Percentiles rank a stretch among this genome's conserved stretches.
phyloP scores from a whole-genome alignment of 2,888 invertebrate genomes.

The Sesia bembeciformis region DNA sequence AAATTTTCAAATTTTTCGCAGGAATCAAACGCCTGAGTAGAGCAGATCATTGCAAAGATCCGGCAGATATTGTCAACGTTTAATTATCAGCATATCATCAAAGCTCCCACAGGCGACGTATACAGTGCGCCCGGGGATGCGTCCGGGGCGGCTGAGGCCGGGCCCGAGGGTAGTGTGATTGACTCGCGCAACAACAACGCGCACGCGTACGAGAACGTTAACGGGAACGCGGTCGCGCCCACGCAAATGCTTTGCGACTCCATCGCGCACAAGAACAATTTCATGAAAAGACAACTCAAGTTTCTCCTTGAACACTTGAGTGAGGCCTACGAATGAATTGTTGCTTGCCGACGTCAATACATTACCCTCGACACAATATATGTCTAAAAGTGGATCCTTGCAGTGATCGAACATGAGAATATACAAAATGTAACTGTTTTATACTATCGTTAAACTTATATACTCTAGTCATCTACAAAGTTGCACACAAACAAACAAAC shows the following conservation, averaged over 20 bases:
- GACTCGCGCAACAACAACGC: constrained; percentile 54
- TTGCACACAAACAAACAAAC: constrained; percentile 60
- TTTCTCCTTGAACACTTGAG: constrained; percentile 78
- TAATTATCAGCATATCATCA: constrained; percentile 77
- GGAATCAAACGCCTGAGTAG: constrained; percentile 93
- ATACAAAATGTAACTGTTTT: constrained; percentile 60
- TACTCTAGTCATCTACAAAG: constrained; percentile 73
- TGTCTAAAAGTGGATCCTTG: constrained; percentile 70
- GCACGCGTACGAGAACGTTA: constrained; percentile 59
- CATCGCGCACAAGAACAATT: constrained; percentile 64
- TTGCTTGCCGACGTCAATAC: constrained; percentile 52
- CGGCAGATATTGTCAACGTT: constrained; percentile 85
- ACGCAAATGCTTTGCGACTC: constrained; percentile 62
- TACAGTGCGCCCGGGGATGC: constrained; percentile 53
- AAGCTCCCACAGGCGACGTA: constrained; percentile 65
- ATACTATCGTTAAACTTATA: constrained; percentile 58
- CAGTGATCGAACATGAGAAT: constrained; percentile 69
- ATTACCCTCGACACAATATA: constrained; percentile 64
- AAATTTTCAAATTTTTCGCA: constrained; percentile 70
- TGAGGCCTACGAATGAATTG: constrained; percentile 76
- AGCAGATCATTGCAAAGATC: constrained; percentile 90
- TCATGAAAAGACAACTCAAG: constrained; percentile 71
- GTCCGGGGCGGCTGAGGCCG: constrained; percentile 32
- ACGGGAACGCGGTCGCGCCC: constrained; percentile 50
- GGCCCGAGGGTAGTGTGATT: constrained; percentile 52